These are phyloP conservation scores for Dendrophyllia cribrosa DNA, from an alignment of 64 coral and sea anemone species.

Conservation along the genomic window DNA sequence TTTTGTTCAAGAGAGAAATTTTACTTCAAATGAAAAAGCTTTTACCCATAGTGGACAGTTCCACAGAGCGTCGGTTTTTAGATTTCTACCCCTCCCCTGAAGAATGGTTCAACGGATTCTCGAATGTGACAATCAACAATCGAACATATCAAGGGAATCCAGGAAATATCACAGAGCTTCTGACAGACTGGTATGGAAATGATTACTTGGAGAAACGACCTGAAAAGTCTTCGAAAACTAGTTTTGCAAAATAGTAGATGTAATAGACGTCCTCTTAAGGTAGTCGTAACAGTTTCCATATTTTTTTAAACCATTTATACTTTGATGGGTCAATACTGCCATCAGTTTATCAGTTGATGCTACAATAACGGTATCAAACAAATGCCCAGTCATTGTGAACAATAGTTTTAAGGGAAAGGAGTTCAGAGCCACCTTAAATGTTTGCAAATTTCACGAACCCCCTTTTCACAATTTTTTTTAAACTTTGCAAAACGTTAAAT, in stretches of 20 bases:
- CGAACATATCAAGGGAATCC: not conserved
- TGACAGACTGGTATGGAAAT: conserved; percentile 33
- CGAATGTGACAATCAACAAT: conserved; percentile 47
- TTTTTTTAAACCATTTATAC: no score
- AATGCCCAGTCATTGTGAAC: no score
- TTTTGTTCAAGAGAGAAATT: conserved; percentile 29
- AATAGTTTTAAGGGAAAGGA: no score
- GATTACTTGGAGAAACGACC: not conserved
- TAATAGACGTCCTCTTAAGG: no score
- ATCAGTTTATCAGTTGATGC: no score
- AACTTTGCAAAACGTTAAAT: no score
- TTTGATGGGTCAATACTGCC: no score
- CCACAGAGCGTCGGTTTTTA: conserved; percentile 53
- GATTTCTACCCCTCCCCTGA: conserved; percentile 44
- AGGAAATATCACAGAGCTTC: not conserved
- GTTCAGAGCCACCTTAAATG: no score
- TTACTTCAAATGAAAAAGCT: conserved; percentile 58
- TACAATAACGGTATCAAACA: no score
- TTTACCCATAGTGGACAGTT: conserved; percentile 8
- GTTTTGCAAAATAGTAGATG: not conserved
- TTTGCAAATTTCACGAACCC: no score
- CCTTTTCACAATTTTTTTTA: no score
- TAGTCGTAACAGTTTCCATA: no score
- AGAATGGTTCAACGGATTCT: conserved; percentile 42
- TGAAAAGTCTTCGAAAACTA: not conserved